Percentiles rank a stretch among this genome's conserved stretches.
These are phyloP conservation scores for Subanguina moxae DNA, from an alignment of 1,140 invertebrate genomes.

Conservation along the genomic window DNA sequence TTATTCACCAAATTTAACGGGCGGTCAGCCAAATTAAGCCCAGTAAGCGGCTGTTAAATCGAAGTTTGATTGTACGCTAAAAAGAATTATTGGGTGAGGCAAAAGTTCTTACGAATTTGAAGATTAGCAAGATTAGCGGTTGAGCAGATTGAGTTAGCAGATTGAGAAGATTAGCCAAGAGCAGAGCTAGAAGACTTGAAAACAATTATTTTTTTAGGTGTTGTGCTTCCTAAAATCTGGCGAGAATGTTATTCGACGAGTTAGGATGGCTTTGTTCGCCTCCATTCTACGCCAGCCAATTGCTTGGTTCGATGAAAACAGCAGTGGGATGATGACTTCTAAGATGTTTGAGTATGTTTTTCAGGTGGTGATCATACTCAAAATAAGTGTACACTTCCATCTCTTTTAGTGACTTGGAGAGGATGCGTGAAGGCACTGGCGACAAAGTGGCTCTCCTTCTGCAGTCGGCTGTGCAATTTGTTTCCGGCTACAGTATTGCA, in stretches of 20 bases:
- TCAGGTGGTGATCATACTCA: background rate
- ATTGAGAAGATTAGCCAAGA: too few relatives aligned
- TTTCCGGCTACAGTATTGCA: conserved; percentile 45
- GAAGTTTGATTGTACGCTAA: too few relatives aligned
- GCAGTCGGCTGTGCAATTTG: conserved; percentile 60
- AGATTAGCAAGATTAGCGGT: too few relatives aligned
- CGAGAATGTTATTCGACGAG: conserved; percentile 68
- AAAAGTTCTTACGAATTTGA: too few relatives aligned
- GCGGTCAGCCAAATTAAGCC: too few relatives aligned
- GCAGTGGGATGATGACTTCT: conserved; percentile 79
- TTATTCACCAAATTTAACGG: too few relatives aligned
- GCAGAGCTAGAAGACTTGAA: too few relatives aligned
- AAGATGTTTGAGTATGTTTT: conserved; percentile 71
- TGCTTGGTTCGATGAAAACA: conserved; percentile 81
- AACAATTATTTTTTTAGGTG: conserved; percentile 57
- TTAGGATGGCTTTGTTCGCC: conserved; percentile 71
- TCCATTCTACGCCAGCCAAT: conserved; percentile 80
- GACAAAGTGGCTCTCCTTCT: conserved; percentile 78
- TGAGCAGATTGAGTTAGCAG: too few relatives aligned
- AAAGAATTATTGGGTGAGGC: too few relatives aligned
- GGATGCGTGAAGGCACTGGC: conserved; percentile 80
- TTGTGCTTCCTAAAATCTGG: conserved; percentile 60
- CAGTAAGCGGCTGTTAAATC: too few relatives aligned
- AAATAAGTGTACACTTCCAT: background rate
- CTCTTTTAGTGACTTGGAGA: conserved; percentile 73